phyloP scores from a whole-genome alignment of 1,140 invertebrate genomes.

The Aphidius ervi region DNA sequence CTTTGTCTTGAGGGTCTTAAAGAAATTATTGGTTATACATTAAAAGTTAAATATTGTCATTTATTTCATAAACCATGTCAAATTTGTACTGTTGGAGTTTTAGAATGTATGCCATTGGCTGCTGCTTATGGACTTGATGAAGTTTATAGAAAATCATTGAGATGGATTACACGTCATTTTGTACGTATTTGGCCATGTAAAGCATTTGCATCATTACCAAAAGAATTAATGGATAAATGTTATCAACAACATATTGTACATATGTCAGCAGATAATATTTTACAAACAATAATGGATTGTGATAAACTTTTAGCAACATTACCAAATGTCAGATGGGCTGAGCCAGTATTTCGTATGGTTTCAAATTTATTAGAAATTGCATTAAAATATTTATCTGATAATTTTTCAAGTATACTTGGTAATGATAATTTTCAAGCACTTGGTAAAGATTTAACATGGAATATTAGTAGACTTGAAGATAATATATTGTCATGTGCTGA shows the following conservation, averaged over 20 bases:
- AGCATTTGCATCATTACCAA: slow-evolving; percentile 74
- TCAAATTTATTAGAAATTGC: slow-evolving; percentile 65
- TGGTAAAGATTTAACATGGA: slow-evolving; percentile 63
- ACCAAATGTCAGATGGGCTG: slow-evolving; percentile 69
- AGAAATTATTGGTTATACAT: slow-evolving; percentile 80
- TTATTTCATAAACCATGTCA: slow-evolving; percentile 82
- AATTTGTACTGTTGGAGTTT: slow-evolving; percentile 70
- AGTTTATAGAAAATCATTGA: slow-evolving; percentile 75
- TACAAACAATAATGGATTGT: slow-evolving; percentile 66
- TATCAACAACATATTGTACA: slow-evolving; percentile 76
- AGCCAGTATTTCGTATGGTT: slow-evolving; percentile 63
- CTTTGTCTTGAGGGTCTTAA: slow-evolving; percentile 83
- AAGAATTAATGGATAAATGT: slow-evolving; percentile 76
- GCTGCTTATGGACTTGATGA: slow-evolving; percentile 83
- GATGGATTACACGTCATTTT: slow-evolving; percentile 83
- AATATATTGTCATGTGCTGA: slow-evolving; percentile 62
- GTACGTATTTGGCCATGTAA: slow-evolving; percentile 82
- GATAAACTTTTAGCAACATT: slow-evolving; percentile 66
- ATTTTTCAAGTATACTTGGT: slow-evolving; percentile 61
- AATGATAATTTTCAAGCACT: slow-evolving; percentile 63
- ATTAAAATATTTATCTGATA: slow-evolving; percentile 62
- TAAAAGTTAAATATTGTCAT: slow-evolving; percentile 88
- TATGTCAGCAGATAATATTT: slow-evolving; percentile 62
- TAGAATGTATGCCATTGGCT: slow-evolving; percentile 78
- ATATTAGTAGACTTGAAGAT: slow-evolving; percentile 64